These are phyloP conservation scores for Dryobotodes eremita DNA, from an alignment of 2,888 invertebrate species.

Conservation along the genomic window DNA sequence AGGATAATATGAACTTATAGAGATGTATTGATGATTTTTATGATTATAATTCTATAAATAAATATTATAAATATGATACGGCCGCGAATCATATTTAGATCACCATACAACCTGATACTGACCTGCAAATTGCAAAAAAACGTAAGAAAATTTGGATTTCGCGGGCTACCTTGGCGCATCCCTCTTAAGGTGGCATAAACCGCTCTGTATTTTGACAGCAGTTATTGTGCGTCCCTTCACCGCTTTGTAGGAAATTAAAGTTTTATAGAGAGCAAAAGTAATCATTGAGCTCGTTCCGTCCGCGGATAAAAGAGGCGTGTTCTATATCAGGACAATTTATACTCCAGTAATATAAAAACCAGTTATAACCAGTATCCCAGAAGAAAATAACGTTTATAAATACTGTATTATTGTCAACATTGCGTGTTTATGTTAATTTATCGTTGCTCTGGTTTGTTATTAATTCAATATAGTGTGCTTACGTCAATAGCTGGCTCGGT, in stretches of 20 bases:
- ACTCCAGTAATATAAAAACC: slow-evolving; percentile 16
- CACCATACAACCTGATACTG: too few relatives aligned
- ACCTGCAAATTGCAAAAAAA: too few relatives aligned
- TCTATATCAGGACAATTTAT: slow-evolving; percentile 20
- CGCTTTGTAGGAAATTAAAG: not conserved
- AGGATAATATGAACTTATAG: too few relatives aligned
- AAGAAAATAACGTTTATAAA: slow-evolving; percentile 47
- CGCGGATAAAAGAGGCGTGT: not conserved
- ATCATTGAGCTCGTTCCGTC: not conserved
- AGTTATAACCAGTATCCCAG: slow-evolving; percentile 37
- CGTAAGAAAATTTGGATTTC: too few relatives aligned
- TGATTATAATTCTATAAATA: too few relatives aligned
- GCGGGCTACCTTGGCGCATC: too few relatives aligned
- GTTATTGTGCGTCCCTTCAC: not conserved
- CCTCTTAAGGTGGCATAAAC: not conserved
- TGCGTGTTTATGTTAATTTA: slow-evolving; percentile 50
- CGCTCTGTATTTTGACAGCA: not conserved
- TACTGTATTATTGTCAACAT: slow-evolving; percentile 53
- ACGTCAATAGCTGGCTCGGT: slow-evolving; percentile 44
- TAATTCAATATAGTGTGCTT: slow-evolving; percentile 42
- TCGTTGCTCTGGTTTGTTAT: slow-evolving; percentile 47
- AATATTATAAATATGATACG: too few relatives aligned
- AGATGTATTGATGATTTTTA: too few relatives aligned
- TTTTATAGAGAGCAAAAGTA: not conserved
- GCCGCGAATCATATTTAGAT: too few relatives aligned